A percentile compares a stretch with the other conserved stretches of the same genome.
These are phyloP conservation scores for Atta cephalotes DNA, from an alignment of 1,140 invertebrate species.

Conservation along the genomic window DNA sequence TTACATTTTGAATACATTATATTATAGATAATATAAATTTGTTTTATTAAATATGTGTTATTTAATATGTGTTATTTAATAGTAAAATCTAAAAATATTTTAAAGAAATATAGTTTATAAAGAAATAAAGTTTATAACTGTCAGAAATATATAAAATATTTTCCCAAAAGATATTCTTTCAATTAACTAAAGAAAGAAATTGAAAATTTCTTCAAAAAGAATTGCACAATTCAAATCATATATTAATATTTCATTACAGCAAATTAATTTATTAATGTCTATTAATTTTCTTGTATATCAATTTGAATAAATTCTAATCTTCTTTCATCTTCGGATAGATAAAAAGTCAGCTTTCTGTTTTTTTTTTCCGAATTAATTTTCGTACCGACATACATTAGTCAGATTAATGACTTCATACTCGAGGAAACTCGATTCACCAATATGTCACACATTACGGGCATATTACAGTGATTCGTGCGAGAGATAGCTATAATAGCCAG, in stretches of 20 bases:
- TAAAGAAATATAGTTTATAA: too few relatives aligned
- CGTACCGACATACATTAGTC: background rate
- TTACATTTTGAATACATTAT: background rate
- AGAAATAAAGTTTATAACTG: too few relatives aligned
- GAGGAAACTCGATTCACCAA: conserved; percentile 54
- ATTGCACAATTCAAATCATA: background rate
- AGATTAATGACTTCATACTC: conserved; percentile 46
- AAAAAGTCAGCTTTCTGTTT: background rate
- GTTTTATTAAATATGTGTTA: background rate
- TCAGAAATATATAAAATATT: background rate
- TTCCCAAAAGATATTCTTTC: background rate
- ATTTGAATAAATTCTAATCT: background rate
- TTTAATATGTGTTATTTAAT: background rate
- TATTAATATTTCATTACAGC: background rate
- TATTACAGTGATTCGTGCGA: conserved; percentile 70
- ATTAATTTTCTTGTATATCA: too few relatives aligned
- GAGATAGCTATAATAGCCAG: conserved; percentile 38
- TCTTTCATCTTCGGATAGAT: too few relatives aligned
- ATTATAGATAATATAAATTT: background rate
- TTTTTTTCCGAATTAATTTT: conserved; percentile 2
- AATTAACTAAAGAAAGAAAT: background rate
- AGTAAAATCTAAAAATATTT: background rate
- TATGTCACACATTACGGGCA: conserved; percentile 70
- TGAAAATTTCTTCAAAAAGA: background rate
- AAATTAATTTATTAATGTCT: background rate